Conservation (phyloP, 2,797 vertebrate species). For the Diglossa cyanea region DNA sequence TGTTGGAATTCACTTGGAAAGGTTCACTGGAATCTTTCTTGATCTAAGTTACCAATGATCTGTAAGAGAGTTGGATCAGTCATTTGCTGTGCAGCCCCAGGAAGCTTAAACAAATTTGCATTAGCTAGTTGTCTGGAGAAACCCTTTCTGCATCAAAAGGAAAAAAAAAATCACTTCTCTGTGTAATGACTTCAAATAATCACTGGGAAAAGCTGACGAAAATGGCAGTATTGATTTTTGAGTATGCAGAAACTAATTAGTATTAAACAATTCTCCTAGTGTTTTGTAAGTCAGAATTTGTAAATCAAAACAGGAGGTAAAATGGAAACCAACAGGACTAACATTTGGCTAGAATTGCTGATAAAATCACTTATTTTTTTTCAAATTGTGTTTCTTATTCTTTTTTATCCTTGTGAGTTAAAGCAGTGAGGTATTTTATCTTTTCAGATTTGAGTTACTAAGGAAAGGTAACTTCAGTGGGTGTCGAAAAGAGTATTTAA, state of each 20-base stretch:
- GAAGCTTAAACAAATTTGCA: background rate
- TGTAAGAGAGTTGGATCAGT: background rate
- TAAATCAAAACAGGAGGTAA: background rate
- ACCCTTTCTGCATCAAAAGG: background rate
- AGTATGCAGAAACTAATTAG: background rate
- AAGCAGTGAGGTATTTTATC: background rate
- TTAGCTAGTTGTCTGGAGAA: background rate
- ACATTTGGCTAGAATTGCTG: background rate
- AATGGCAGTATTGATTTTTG: background rate
- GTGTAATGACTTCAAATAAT: background rate
- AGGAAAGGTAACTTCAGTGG: background rate
- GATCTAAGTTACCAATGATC: background rate
- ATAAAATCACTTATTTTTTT: background rate
- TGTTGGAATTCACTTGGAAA: no score
- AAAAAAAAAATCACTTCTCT: background rate
- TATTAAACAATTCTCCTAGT: background rate
- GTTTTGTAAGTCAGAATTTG: background rate
- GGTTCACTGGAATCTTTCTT: background rate
- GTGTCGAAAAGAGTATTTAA: background rate
- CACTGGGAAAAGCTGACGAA: background rate
- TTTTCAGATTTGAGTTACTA: background rate
- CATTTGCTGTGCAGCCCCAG: background rate
- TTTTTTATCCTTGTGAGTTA: background rate
- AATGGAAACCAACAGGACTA: background rate
- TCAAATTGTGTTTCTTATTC: background rate